Evolutionary conservation across 2,888 invertebrate species (phyloP).

Genomic region (Lasioglossum figueresi): DNA sequence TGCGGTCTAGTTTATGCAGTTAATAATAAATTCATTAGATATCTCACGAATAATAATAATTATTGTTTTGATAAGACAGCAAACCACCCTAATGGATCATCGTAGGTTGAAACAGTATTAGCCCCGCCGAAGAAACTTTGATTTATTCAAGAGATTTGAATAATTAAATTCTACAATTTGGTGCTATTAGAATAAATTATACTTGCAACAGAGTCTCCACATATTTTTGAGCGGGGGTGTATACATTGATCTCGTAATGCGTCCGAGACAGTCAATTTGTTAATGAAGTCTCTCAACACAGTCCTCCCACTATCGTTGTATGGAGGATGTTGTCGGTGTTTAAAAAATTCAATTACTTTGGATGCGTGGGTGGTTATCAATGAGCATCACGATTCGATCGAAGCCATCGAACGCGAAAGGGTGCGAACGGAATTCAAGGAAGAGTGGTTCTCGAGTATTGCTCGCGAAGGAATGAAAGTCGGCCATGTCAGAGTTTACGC

Average conservation of each 20-base stretch:
- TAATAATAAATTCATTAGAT: no score
- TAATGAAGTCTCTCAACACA: not conserved
- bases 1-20: no score
- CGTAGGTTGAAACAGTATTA: no score
- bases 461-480: constrained; percentile 47
- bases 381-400: not conserved
- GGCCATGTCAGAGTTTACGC: constrained; percentile 52
- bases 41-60: no score
- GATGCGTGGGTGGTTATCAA: not conserved
- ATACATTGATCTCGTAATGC: not conserved
- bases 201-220: no score
- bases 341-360: not conserved
- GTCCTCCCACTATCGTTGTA: not conserved
- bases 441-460: constrained; percentile 14
- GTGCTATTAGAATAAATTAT: no score
- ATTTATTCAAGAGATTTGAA: no score
- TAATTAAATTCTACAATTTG: no score
- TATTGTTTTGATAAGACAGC: no score
- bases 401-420: not conserved
- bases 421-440: constrained; percentile 27
- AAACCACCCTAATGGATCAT: no score
- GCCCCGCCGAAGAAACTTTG: no score
- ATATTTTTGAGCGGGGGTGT: no score
- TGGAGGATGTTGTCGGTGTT: not conserved
- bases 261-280: not conserved